Percentiles rank a stretch among this genome's conserved stretches.
phyloP scores from a whole-genome alignment of 2,113 vertebrate genomes.

The Labeo rohita region DNA sequence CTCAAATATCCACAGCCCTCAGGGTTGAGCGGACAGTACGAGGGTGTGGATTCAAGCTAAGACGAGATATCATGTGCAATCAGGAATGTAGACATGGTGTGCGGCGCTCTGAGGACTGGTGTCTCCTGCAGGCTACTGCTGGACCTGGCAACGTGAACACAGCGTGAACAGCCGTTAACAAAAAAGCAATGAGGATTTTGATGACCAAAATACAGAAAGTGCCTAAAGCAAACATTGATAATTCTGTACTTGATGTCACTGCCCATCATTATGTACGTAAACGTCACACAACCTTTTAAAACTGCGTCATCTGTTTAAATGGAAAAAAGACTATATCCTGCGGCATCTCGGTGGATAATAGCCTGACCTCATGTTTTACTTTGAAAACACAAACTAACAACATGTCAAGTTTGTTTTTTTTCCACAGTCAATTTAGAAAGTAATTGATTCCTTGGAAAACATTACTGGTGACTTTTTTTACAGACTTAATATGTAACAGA shows the following conservation, averaged over 20 bases:
- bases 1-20: conserved; percentile 75
- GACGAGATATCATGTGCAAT: conserved; percentile 70
- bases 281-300: not conserved
- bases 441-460: not conserved
- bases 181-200: not conserved
- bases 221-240: not conserved
- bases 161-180: not conserved
- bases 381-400: not conserved
- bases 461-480: not conserved
- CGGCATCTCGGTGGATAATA: not conserved
- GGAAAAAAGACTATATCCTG: not conserved
- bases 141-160: conserved; percentile 37
- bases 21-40: conserved; percentile 65
- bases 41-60: conserved; percentile 74
- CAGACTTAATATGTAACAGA: not conserved
- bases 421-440: not conserved
- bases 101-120: conserved; percentile 51
- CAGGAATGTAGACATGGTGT: conserved; percentile 78
- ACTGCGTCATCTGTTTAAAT: not conserved
- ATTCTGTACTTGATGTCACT: not conserved
- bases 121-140: conserved; percentile 71
- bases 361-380: not conserved
- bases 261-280: not conserved
- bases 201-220: not conserved
- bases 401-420: not conserved